Percentiles rank a stretch among this genome's conserved stretches.
These are phyloP conservation scores for Chrysogorgia sp. DNA, from an alignment of 92 coral and sea anemone genomes.

Conservation along the genomic window DNA sequence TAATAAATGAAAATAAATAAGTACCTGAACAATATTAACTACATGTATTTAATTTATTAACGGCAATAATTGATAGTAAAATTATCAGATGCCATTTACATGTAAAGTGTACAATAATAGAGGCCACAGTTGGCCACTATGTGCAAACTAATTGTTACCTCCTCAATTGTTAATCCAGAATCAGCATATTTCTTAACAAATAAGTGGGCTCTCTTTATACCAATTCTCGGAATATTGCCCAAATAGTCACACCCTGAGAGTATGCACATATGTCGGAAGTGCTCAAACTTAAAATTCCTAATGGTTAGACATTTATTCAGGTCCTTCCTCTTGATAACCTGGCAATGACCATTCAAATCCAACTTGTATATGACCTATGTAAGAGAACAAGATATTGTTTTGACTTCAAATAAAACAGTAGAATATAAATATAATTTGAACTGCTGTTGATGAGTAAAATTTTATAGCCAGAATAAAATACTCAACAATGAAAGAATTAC, in stretches of 20 bases:
- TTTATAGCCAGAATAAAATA: too few species aligned
- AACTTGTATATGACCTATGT: conserved; percentile 46
- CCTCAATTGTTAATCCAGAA: conserved; percentile 3
- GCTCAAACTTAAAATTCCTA: conserved; percentile 25
- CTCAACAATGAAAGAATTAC: neutral
- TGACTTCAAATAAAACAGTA: too few species aligned
- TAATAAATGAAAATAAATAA: too few species aligned
- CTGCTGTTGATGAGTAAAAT: neutral
- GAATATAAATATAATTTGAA: too few species aligned
- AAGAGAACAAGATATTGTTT: too few species aligned
- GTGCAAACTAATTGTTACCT: too few species aligned
- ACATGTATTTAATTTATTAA: too few species aligned
- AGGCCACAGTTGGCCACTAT: too few species aligned
- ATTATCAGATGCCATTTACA: too few species aligned
- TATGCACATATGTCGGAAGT: conserved; percentile 43
- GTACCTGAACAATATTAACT: too few species aligned
- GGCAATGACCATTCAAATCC: conserved; percentile 36
- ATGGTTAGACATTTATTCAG: conserved; percentile 11
- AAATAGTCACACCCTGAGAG: conserved; percentile 45
- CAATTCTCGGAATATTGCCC: conserved; percentile 35
- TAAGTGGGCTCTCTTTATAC: conserved; percentile 30
- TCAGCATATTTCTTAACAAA: conserved; percentile 41
- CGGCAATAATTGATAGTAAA: too few species aligned
- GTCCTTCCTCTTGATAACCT: conserved; percentile 24
- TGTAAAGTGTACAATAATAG: too few species aligned